Evolutionary conservation across 2,113 vertebrate species (phyloP).

Genomic region (Abramis brama): DNA sequence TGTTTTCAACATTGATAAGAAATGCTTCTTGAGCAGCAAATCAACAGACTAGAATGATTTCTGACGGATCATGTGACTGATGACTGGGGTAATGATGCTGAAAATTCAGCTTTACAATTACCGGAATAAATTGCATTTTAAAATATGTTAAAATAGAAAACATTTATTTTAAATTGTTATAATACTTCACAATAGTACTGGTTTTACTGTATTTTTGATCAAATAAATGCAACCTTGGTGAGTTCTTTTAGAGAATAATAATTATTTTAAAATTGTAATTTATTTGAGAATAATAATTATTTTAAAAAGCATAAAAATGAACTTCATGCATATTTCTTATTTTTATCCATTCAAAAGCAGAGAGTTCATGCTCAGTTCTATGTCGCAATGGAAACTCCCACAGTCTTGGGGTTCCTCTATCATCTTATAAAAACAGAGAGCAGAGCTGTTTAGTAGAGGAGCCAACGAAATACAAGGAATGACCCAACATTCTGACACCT

Average conservation of each 20-base stretch:
- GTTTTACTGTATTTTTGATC: neutral
- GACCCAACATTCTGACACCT: slow-evolving; percentile 83
- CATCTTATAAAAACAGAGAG: slow-evolving; percentile 50
- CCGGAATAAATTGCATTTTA: neutral
- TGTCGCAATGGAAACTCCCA: neutral
- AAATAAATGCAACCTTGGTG: neutral
- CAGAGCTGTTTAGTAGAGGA: slow-evolving; percentile 52
- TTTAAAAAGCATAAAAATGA: neutral
- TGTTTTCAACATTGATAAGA: no score
- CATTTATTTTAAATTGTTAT: neutral
- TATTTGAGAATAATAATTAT: neutral
- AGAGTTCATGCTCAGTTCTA: neutral
- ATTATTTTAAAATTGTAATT: neutral
- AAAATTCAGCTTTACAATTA: neutral
- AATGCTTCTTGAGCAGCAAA: no score
- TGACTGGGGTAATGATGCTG: no score
- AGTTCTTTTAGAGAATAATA: no score
- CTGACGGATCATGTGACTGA: no score
- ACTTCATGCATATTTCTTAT: neutral
- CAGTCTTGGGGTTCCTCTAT: slow-evolving; percentile 1
- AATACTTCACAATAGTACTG: neutral
- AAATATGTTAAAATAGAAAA: neutral
- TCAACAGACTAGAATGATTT: no score
- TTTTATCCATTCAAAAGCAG: neutral
- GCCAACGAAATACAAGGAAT: slow-evolving; percentile 78